Conservation (phyloP, 2,797 vertebrate genomes). For the Semotilus atromaculatus region DNA sequence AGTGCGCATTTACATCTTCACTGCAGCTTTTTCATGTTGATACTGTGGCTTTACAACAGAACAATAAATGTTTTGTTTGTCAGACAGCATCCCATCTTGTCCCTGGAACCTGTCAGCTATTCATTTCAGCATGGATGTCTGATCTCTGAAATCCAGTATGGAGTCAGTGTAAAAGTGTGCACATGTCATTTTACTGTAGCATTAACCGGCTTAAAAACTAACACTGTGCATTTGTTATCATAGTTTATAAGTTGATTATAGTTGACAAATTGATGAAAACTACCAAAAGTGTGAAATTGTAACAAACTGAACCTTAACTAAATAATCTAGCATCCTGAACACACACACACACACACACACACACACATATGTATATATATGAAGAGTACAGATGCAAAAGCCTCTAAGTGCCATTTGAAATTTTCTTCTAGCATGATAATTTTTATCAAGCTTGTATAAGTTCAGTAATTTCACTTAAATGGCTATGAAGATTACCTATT, state of each 20-base stretch:
- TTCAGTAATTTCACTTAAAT: no score
- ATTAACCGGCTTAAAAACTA: neutral
- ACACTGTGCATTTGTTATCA: neutral
- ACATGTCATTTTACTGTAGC: neutral
- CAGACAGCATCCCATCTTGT: constrained; percentile 32
- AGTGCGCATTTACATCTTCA: constrained; percentile 42
- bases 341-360: no score
- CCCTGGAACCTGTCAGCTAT: constrained; percentile 36
- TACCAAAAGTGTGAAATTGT: neutral
- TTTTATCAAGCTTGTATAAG: no score
- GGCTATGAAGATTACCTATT: no score
- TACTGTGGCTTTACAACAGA: constrained; percentile 18
- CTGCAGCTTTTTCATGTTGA: constrained; percentile 21
- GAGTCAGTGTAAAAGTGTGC: neutral
- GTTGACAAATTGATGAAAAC: neutral
- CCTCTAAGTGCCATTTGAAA: no score
- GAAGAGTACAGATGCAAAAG: no score
- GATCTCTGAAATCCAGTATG: neutral
- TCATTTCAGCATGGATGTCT: constrained; percentile 37
- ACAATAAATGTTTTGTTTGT: constrained; percentile 18
- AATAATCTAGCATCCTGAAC: neutral
- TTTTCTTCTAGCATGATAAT: no score
- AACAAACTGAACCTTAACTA: no score
- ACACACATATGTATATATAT: no score
- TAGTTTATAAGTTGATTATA: no score